Conservation (phyloP, 2,113 vertebrate genomes). For the Nasalis larvatus region DNA sequence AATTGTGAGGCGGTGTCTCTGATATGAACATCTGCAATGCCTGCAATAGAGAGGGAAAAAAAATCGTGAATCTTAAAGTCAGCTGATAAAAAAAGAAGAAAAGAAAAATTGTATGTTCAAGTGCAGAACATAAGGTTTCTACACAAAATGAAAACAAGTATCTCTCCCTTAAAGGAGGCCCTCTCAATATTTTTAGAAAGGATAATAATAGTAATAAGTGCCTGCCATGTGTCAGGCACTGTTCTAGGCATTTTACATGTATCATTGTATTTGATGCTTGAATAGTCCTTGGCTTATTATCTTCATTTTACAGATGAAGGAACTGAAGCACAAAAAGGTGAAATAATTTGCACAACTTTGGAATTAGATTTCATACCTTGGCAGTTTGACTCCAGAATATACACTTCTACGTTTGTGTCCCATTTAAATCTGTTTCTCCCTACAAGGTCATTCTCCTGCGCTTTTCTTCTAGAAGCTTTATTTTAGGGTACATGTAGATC, state of each 20-base stretch:
- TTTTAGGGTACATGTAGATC: neutral
- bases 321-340: neutral
- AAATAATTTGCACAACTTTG: neutral
- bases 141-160: neutral
- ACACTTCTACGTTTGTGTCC: neutral
- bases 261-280: neutral
- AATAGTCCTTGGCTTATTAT: neutral
- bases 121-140: neutral
- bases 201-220: neutral
- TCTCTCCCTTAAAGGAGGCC: neutral
- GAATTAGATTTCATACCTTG: neutral
- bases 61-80: neutral
- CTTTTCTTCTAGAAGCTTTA: neutral
- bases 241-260: rapidly evolving
- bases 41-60: neutral
- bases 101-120: neutral
- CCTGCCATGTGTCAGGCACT: neutral
- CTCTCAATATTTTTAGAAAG: neutral
- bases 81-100: neutral
- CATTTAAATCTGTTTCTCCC: neutral
- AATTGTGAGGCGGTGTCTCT: neutral
- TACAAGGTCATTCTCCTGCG: neutral
- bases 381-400: neutral
- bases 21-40: neutral
- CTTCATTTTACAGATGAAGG: neutral